Evolutionary conservation across 1,140 invertebrate genomes (phyloP), one percentile per base, ranked within the genome.

Genomic region (Yoshiicerus persimilis): DNA sequence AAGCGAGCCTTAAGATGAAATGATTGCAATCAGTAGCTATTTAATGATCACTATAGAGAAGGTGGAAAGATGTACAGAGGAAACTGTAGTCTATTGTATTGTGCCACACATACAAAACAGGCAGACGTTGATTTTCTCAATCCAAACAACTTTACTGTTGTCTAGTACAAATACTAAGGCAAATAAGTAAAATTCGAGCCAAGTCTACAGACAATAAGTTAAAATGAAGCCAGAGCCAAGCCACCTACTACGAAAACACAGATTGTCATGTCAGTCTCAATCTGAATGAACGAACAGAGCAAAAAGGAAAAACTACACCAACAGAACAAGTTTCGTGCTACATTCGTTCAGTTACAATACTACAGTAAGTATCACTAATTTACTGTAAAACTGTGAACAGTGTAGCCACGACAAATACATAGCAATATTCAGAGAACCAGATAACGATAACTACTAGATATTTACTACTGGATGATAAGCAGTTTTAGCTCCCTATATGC

Each of bases 21-120:
- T 47, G 83, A 84, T 84, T 84, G 83, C 83, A 84, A 84, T 84
- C 83, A 84, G 39, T 39, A 56, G 13, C 4, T 4, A 56, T 56
- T 56, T 84, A 84, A 84, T 84, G 83, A 84, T 56, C 83, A 27
- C 39, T 47, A 27, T 41, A 36, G 20, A 23, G 9, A 47, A n/a
- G 41, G 56, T n/a, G 11, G 41, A 2, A 3, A 56, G 5, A 20
- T 56, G 47, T 4, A 16, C n/a, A 47, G 4, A 47, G 47, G n/a
- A n/a, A n/a, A n/a, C n/a, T n/a, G n/a, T n/a, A n/a, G n/a, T n/a
- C n/a, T n/a, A n/a, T n/a, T n/a, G n/a, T n/a, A n/a, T n/a, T n/a
- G n/a, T n/a, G n/a, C n/a, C n/a, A n/a, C n/a, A n/a, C n/a, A n/a
- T n/a, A n/a, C n/a, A n/a, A n/a, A n/a, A n/a, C n/a, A n/a, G n/a